Base-by-base conservation (phyloP, 1,140 invertebrate genomes). In the Nilaparvata lugens region DNA sequence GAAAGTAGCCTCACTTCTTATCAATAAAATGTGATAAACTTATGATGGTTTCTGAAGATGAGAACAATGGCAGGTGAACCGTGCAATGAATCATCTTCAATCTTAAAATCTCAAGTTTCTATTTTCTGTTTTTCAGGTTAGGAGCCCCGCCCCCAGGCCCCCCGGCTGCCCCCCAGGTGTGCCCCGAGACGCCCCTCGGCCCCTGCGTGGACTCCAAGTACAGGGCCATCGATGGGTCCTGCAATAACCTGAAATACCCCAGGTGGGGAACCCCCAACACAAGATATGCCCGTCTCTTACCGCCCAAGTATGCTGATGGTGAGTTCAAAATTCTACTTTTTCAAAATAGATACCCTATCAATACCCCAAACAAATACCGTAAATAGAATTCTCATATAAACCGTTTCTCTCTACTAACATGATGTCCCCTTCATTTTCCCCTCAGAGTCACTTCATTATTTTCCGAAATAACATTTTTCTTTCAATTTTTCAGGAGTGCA, bases 291-390 rank as follows among this genome's bases (percentile, higher is more conserved):
- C 80, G 95, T 58, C 76, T 98, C 0, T 67, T 95, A 13, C 85
- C 85, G 6, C 82, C 91, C 1, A 87, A 84, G 67, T 94, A 93
- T 73, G 82, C 80, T 13, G 91, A 94, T 73, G 88, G 88, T 89
- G 73, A 78, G 77, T 71, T 11, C 3, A 51, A 5, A 51, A 51
- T 3, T 45, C 2, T 45, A 45, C n/a, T n/a, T n/a, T n/a, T n/a
- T n/a, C n/a, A 11, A 52, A 52, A 7, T 13, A 13, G 48, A 52
- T 7, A 57, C 43, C 23, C 35, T 11, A 6, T 54, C 16, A 6
- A 6, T 16, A 52, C 48, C 7, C 48, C 23, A 6, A 52, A 6
- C 6, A 6, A 7, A 6, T n/a, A n/a, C n/a, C n/a, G n/a, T n/a
- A n/a, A n/a, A n/a, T n/a, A n/a, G n/a, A n/a, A n/a, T n/a, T n/a